Conservation (phyloP, 92 coral and sea anemone species). For the Parazoanthus atlanticus region DNA sequence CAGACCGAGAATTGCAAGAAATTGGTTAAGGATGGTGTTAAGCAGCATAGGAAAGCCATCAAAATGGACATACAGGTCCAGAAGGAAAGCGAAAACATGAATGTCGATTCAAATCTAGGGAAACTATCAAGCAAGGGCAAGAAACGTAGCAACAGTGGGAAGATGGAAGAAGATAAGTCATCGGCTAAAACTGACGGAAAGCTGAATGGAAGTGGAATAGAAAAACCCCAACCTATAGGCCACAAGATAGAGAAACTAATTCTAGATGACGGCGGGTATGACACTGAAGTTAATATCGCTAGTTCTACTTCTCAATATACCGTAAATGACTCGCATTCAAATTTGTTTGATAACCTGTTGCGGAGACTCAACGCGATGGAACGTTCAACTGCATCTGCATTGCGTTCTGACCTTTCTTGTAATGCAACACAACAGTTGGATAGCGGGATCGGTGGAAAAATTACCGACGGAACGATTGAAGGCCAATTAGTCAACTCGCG, state of each 20-base stretch:
- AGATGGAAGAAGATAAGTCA: background rate
- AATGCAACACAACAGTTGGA: background rate
- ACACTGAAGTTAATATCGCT: background rate
- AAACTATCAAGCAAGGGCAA: background rate
- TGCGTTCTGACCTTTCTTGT: background rate
- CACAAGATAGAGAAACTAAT: background rate
- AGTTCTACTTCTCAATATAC: background rate
- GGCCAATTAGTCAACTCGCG: background rate
- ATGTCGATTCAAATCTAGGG: background rate
- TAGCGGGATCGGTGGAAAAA: background rate
- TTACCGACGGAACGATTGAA: background rate
- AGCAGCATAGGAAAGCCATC: background rate
- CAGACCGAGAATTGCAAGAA: background rate
- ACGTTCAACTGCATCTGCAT: background rate
- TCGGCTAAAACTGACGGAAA: background rate
- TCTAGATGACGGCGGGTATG: background rate
- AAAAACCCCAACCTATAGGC: background rate
- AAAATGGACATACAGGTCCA: background rate
- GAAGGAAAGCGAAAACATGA: background rate
- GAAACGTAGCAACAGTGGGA: background rate
- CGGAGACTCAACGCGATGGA: conserved; percentile 25
- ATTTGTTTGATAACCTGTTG: conserved; percentile 24
- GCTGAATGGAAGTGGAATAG: background rate
- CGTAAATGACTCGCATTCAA: background rate
- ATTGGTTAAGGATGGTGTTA: background rate